phyloP scores from a whole-genome alignment of 2,888 invertebrate species.

The Tubiluchus corallicola region DNA sequence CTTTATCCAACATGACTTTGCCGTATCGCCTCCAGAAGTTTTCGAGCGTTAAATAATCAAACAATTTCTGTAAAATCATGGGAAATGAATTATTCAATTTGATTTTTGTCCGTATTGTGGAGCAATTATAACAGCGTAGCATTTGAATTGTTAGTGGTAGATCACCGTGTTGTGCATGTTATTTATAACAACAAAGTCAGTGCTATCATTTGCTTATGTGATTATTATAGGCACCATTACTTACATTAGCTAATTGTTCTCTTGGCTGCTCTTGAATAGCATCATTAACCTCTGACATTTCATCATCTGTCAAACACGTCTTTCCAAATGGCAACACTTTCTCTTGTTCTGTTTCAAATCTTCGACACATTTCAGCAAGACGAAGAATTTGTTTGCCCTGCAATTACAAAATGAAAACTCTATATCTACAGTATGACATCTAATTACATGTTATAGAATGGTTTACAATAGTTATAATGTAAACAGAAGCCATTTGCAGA shows the following conservation, averaged over 20 bases:
- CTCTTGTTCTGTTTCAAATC: constrained; percentile 30
- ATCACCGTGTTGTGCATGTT: too few relatives aligned
- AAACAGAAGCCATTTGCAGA: neutral
- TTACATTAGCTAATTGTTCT: too few relatives aligned
- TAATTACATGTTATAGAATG: constrained; percentile 8
- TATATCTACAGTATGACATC: constrained; percentile 5
- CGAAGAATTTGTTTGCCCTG: constrained; percentile 26
- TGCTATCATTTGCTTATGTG: too few relatives aligned
- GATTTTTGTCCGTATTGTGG: too few relatives aligned
- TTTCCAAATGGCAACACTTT: constrained; percentile 31
- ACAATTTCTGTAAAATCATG: neutral
- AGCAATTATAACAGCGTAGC: too few relatives aligned
- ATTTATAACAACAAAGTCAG: too few relatives aligned
- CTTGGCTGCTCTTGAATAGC: constrained; percentile 18
- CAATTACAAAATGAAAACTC: neutral
- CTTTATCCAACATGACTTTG: constrained; percentile 36
- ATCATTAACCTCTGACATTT: constrained; percentile 22
- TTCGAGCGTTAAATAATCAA: constrained; percentile 33
- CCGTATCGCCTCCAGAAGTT: constrained; percentile 48
- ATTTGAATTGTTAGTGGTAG: too few relatives aligned
- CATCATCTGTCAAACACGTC: constrained; percentile 26
- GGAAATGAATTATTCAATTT: too few relatives aligned
- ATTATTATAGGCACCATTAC: too few relatives aligned
- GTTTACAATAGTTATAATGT: constrained; percentile 4
- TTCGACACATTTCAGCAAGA: constrained; percentile 28